Percentiles rank a stretch among this genome's conserved stretches.
These are phyloP conservation scores for human (Homo sapiens) DNA, from an alignment of 2,113 vertebrate genomes.

Conservation along the genomic window GRCh38 chr14:32628001-32628500, in stretches of 20 bases:
- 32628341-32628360: conserved; percentile 83
- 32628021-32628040: conserved; percentile 65
- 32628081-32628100: conserved; percentile 71
- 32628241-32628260: conserved; percentile 85
- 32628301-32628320: conserved; percentile 86
- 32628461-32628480: conserved; percentile 81
- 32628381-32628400: conserved; percentile 86
- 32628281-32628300: conserved; percentile 89
- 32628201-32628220: conserved; percentile 84
- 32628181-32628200: conserved; percentile 80
- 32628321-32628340: conserved; percentile 89
- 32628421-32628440: conserved; percentile 83
- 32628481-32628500: conserved; percentile 81
- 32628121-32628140: conserved; percentile 79
- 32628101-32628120: conserved; percentile 80
- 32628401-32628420: conserved; percentile 84
- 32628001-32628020: neutral
- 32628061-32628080: conserved; percentile 77
- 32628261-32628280: conserved; percentile 85
- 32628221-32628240: conserved; percentile 84
- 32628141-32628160: conserved; percentile 82
- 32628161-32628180: conserved; percentile 80
- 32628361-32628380: conserved; percentile 86
- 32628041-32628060: conserved; percentile 77
- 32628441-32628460: conserved; percentile 83